These are phyloP conservation scores for Neopipo cinnamomea DNA, from an alignment of 2,113 vertebrate genomes.

Conservation along the genomic window DNA sequence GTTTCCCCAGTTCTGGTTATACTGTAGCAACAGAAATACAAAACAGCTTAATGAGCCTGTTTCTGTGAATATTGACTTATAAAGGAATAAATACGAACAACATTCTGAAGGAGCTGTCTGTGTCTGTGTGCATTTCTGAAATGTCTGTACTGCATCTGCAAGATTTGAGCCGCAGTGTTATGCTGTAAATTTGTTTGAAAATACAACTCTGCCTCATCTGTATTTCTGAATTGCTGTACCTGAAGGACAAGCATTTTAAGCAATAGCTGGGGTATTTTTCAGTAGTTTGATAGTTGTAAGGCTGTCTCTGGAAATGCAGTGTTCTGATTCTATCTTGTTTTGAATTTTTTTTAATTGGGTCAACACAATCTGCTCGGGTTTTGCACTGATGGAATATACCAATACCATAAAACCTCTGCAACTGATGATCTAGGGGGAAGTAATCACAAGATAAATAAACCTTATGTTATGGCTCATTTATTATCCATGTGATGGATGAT, in stretches of 20 bases:
- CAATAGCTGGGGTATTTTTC: background rate
- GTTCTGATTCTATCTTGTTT: background rate
- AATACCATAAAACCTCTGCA: background rate
- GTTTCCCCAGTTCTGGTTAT: background rate
- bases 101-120: background rate
- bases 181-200: background rate
- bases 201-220: background rate
- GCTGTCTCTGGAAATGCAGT: background rate
- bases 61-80: background rate
- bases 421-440: background rate
- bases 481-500: conserved; percentile 12
- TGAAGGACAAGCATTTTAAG: background rate
- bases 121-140: background rate
- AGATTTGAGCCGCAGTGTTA: background rate
- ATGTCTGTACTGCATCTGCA: background rate
- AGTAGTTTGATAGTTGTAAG: background rate
- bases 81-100: background rate
- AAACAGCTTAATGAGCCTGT: background rate
- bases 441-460: background rate
- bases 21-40: background rate
- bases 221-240: background rate
- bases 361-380: background rate
- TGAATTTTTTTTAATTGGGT: background rate
- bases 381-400: background rate
- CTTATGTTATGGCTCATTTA: background rate